These are phyloP conservation scores for Pomatostomus ruficeps DNA, from an alignment of 2,113 vertebrate genomes.

Conservation along the genomic window DNA sequence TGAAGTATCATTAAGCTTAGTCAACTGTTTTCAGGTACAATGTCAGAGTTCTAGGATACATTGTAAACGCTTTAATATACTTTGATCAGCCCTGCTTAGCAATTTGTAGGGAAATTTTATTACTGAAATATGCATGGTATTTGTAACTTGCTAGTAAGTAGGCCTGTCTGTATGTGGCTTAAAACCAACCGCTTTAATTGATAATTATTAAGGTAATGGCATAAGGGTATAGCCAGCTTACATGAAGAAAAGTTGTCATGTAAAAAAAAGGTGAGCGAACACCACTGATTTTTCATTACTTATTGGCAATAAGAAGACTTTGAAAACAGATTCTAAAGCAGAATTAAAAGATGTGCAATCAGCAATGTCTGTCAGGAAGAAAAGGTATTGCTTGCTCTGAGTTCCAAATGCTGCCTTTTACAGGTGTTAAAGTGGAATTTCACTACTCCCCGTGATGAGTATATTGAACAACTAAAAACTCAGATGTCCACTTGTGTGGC, in stretches of 20 bases:
- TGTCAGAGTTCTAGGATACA: not conserved
- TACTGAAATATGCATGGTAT: not conserved
- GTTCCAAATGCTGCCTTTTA: not conserved
- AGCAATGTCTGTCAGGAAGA: not conserved
- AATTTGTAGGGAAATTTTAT: not conserved
- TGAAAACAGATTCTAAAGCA: not conserved
- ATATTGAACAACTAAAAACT: slow-evolving; percentile 92
- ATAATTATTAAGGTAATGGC: not conserved
- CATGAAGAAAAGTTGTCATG: not conserved
- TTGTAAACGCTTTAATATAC: not conserved
- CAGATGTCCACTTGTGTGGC: slow-evolving; percentile 94
- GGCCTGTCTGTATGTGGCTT: not conserved
- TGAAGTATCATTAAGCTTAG: not conserved
- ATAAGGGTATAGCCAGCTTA: not conserved
- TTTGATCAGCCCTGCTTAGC: not conserved
- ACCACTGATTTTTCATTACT: not conserved
- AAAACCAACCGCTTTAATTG: not conserved
- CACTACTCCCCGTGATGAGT: slow-evolving; percentile 92
- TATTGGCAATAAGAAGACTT: not conserved
- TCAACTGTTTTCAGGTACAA: not conserved
- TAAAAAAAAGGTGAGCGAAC: not conserved
- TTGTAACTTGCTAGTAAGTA: not conserved
- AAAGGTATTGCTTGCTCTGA: not conserved
- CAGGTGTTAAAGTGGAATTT: slow-evolving; percentile 99
- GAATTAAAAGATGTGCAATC: not conserved